Conservation (phyloP, 1,140 invertebrate genomes). For the Centruroides vittatus region DNA sequence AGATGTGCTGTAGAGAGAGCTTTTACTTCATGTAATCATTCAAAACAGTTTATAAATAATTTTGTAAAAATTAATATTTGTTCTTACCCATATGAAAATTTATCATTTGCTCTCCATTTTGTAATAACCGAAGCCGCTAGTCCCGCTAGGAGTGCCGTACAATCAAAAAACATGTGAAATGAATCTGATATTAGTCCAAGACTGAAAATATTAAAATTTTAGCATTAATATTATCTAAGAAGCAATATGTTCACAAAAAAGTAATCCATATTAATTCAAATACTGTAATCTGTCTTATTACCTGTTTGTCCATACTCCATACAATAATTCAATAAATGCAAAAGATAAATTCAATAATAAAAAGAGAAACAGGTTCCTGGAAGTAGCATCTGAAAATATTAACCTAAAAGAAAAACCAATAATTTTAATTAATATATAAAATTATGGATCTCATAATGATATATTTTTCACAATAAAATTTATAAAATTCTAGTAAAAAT, state of each 20-base stretch:
- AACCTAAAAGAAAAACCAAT: constrained; percentile 37
- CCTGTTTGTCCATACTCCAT: constrained; percentile 93
- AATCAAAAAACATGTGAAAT: constrained; percentile 99
- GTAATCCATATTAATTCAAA: neutral
- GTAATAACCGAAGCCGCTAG: constrained; percentile 69
- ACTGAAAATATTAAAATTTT: constrained; percentile 17
- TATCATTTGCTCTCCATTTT: constrained; percentile 82
- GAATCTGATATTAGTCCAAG: constrained; percentile 89
- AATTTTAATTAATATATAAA: neutral
- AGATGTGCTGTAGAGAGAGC: too few relatives aligned
- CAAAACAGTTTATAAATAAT: neutral
- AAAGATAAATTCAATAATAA: constrained; percentile 84
- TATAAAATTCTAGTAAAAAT: too few relatives aligned
- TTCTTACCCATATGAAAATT: constrained; percentile 70
- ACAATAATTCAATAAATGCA: constrained; percentile 89
- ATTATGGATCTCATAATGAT: constrained; percentile 1
- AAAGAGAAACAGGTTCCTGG: constrained; percentile 89
- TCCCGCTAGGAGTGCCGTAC: constrained; percentile 84
- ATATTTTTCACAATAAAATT: neutral
- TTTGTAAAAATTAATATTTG: neutral
- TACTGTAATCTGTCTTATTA: constrained; percentile 2
- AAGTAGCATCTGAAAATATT: constrained; percentile 83
- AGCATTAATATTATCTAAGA: too few relatives aligned
- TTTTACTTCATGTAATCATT: too few relatives aligned
- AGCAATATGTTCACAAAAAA: too few relatives aligned